Conservation (phyloP, 2,888 invertebrate species). For the Andrena hattorfiana region DNA sequence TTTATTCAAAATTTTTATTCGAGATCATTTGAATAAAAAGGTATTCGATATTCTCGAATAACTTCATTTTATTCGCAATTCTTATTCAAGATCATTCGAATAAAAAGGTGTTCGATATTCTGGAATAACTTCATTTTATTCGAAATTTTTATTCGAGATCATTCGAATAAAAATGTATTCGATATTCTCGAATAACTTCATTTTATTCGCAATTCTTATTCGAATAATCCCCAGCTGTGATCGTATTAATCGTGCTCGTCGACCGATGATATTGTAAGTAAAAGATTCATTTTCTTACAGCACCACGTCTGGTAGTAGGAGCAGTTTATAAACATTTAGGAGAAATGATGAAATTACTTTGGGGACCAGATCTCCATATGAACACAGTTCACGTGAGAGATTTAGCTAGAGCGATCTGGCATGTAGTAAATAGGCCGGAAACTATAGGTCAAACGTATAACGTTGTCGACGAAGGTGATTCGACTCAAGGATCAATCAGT, state of each 20-base stretch:
- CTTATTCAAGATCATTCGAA: too few relatives aligned
- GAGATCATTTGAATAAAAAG: too few relatives aligned
- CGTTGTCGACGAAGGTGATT: constrained; percentile 93
- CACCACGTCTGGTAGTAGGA: constrained; percentile 94
- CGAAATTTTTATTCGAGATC: too few relatives aligned
- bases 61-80: too few relatives aligned
- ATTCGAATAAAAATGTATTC: too few relatives aligned
- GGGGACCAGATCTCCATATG: constrained; percentile 93
- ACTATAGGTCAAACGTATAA: constrained; percentile 90
- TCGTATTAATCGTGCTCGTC: neutral
- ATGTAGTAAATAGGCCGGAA: constrained; percentile 87
- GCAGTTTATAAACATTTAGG: constrained; percentile 95
- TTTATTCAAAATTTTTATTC: too few relatives aligned
- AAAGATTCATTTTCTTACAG: constrained; percentile 85
- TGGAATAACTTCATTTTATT: too few relatives aligned
- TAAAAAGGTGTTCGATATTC: too few relatives aligned
- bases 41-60: too few relatives aligned
- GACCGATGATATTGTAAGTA: neutral
- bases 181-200: too few relatives aligned
- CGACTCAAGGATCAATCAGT: constrained; percentile 94
- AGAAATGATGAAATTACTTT: constrained; percentile 96
- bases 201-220: too few relatives aligned
- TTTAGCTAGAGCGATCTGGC: constrained; percentile 93
- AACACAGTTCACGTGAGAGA: constrained; percentile 96
- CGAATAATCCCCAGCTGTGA: too few relatives aligned